phyloP scores from a whole-genome alignment of 2,113 vertebrate species.

The Scartelaos histophorus region DNA sequence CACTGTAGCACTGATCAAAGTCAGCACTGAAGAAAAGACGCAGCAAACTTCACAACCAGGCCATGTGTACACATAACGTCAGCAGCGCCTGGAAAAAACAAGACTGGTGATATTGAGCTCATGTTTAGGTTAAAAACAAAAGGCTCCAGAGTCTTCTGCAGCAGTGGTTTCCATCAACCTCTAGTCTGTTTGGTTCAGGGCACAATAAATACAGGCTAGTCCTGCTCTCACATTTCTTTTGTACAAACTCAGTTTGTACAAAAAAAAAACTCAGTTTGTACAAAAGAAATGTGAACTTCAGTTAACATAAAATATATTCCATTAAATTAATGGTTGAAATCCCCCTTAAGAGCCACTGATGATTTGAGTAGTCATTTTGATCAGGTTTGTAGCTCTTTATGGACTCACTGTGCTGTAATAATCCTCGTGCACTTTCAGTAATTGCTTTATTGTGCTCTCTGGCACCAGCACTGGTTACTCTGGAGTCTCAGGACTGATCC shows the following conservation, averaged over 20 bases:
- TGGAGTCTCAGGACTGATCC: slow-evolving; percentile 16
- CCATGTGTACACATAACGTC: slow-evolving; percentile 9
- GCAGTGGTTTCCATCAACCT: slow-evolving; percentile 23
- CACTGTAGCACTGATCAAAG: neutral
- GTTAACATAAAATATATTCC: neutral
- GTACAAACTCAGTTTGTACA: too few relatives aligned
- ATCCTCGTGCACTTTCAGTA: neutral
- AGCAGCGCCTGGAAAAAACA: slow-evolving; percentile 5
- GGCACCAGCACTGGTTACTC: neutral
- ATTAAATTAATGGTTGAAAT: neutral
- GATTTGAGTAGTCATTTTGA: slow-evolving; percentile 3
- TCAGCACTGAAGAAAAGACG: neutral
- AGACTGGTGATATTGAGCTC: slow-evolving; percentile 13
- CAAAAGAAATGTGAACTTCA: too few relatives aligned
- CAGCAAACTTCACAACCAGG: slow-evolving; percentile 6
- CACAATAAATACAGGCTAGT: slow-evolving; percentile 61
- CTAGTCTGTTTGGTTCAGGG: slow-evolving; percentile 43
- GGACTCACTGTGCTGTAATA: neutral
- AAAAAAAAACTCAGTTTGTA: too few relatives aligned
- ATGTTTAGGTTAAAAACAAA: slow-evolving; percentile 66
- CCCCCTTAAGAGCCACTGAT: neutral
- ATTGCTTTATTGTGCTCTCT: neutral
- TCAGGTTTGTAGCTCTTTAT: neutral
- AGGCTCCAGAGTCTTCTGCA: slow-evolving; percentile 20
- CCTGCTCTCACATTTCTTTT: neutral